phyloP scores from a whole-genome alignment of 2,888 invertebrate species.

The Hirtodrosophila cameraria region DNA sequence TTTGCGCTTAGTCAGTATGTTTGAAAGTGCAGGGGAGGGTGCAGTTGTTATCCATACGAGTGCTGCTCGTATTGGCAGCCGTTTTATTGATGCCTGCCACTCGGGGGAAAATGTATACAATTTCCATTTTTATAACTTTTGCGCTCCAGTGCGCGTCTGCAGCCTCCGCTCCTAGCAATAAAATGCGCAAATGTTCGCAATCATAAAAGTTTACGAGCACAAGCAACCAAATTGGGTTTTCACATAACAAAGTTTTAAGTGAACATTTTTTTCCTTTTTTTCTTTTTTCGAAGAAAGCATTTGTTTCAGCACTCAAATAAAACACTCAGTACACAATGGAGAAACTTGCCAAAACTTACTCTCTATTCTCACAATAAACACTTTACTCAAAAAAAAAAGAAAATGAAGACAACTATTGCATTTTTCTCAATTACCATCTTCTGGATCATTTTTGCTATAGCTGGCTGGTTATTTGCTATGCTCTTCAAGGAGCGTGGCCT shows the following conservation, averaged over 20 bases:
- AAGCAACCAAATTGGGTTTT: constrained; percentile 59
- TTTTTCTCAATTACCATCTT: constrained; percentile 23
- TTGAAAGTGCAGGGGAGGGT: constrained; percentile 9
- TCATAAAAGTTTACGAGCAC: constrained; percentile 72
- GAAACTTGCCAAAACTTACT: constrained; percentile 54
- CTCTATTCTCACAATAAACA: constrained; percentile 13
- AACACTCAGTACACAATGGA: constrained; percentile 6
- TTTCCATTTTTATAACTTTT: constrained; percentile 75
- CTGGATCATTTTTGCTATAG: constrained; percentile 42
- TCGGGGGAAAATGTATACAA: constrained; percentile 75
- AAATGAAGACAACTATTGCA: constrained; percentile 39
- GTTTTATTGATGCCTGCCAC: constrained; percentile 64
- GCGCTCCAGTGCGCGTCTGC: constrained; percentile 59
- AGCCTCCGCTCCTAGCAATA: constrained; percentile 59
- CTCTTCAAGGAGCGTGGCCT: constrained; percentile 33
- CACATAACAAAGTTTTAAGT: constrained; percentile 43
- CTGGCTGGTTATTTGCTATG: constrained; percentile 33
- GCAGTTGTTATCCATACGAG: constrained; percentile 10
- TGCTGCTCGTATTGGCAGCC: constrained; percentile 44
- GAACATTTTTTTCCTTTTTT: not conserved
- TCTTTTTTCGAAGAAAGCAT: constrained; percentile 2
- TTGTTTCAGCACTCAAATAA: constrained; percentile 7
- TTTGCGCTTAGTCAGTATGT: constrained; percentile 76
- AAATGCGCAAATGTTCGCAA: constrained; percentile 65
- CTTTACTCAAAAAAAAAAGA: constrained; percentile 45